Base-by-base conservation (phyloP, 1,140 invertebrate genomes). In the Neotoxoptera formosana region DNA sequence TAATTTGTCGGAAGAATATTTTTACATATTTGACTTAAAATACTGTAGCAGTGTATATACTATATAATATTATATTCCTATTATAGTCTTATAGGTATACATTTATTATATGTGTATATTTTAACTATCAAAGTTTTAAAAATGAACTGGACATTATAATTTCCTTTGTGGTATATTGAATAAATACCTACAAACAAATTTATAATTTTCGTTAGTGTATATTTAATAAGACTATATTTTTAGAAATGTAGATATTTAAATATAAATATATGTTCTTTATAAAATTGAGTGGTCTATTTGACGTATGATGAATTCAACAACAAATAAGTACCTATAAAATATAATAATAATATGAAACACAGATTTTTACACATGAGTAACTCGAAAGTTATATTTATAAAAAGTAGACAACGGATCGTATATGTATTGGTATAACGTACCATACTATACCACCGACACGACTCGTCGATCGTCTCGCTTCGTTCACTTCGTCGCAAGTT, bases 1-100 rank as follows among this genome's bases (percentile, higher is more conserved):
- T n/a, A 89, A 89, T 89, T 89, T 89, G 20, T 56, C 34, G 34
- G 20, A 3, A 53, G n/a, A 56, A 89, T 89, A 89, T 53, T 56
- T 89, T 89, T 53, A 89, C 48, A 53, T 89, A 36, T 25, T 36
- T 89, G n/a, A 53, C 48, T 88, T 30, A 48, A 34, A 36, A 51
- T 34, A 53, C 11, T 21, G 2, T 2, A 83, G 3, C 30, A 14
- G 60, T 30, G 60, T 30, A 67, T 25, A 6, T 9, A 25, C n/a
- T 47, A 47, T 8, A 45, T 83, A 34, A 4, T 47, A 41, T 41
- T 47, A 41, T 41, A 41, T 41, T 41, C 41, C 1, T 41, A 41
- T 41, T 41, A 41, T 41, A 41, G 41, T 41, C 41, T 4, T 41
- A 41, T n/a, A n/a, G n/a, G n/a, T n/a, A 45, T 83, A 36, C 1